Evolutionary conservation across 2,888 invertebrate genomes (phyloP), one percentile per base, ranked within the genome.

Genomic region (Andricus curvator): DNA sequence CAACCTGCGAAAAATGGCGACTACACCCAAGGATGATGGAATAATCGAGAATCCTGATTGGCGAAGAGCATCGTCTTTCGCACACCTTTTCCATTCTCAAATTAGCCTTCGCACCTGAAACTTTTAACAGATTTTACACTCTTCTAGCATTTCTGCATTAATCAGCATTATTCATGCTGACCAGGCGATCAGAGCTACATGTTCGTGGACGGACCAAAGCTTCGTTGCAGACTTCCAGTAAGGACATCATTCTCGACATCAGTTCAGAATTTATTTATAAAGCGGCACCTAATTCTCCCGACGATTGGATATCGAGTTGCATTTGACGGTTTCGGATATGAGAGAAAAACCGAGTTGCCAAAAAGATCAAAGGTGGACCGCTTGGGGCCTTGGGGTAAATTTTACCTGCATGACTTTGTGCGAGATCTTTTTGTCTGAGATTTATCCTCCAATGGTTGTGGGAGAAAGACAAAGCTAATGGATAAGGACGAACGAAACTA

Each of bases 331-430:
- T 33, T 65, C n/a, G n/a, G 22, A 67, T 67, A 22, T 11, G 5
- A 41, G 41, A 22, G 67, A 67, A 37, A 41, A 86, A 80, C 82
- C 82, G 81, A 86, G 83, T 87, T 86, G 86, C 84, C 85, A 85
- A 86, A 60, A 88, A 89, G 90, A 88, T 89, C 87, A 88, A 89
- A 89, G 87, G 84, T 85, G 84, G 78, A 80, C 84, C 80, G 83
- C 67, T 37, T 41, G 81, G 85, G 86, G 86, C 86, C 67, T 37
- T 41, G 81, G 85, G 86, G 86, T 86, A 88, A 88, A 86, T 86
- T 85, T 86, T 84, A 84, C 84, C 82, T 83, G 84, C 83, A 85
- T 82, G 83, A 82, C 79, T 79, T 78, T n/a, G 82, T 78, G 79
- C 79, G 78, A 77, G 81, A 41, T 67, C n/a, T 22, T n/a, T 67